Evolutionary conservation across 1,140 invertebrate species (phyloP).

Genomic region (Diuraphis noxia): DNA sequence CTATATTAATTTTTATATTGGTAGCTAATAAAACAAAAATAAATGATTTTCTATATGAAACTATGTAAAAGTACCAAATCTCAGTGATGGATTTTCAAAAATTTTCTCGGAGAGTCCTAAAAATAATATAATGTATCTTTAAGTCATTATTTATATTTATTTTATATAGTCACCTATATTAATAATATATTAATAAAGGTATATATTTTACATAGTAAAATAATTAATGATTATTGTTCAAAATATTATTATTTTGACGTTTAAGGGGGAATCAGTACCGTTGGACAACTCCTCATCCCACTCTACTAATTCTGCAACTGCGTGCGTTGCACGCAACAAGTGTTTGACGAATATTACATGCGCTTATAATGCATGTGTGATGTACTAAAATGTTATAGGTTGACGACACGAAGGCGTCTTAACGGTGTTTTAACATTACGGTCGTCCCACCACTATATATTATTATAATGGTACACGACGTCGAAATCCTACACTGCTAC

Average conservation of each 20-base stretch:
- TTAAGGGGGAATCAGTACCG: neutral
- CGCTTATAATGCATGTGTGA: neutral
- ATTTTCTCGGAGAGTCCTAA: neutral
- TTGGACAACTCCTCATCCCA: neutral
- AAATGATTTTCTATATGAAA: neutral
- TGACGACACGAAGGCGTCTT: neutral
- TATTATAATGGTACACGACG: neutral
- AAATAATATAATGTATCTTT: neutral
- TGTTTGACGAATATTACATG: slow-evolving; percentile 1
- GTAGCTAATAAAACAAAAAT: too few relatives aligned
- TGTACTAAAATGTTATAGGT: too few relatives aligned
- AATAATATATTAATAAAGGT: neutral
- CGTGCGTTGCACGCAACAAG: neutral
- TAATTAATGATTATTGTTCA: neutral
- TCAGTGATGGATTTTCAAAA: neutral
- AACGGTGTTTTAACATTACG: neutral
- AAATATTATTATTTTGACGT: neutral
- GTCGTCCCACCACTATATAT: neutral
- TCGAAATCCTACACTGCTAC: neutral
- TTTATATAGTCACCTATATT: neutral
- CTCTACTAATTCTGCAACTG: neutral
- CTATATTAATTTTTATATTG: too few relatives aligned
- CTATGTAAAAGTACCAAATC: too few relatives aligned
- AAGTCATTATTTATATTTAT: neutral
- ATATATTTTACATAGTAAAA: neutral